phyloP scores from a whole-genome alignment of 2,797 vertebrate genomes.

The Fringilla coelebs region DNA sequence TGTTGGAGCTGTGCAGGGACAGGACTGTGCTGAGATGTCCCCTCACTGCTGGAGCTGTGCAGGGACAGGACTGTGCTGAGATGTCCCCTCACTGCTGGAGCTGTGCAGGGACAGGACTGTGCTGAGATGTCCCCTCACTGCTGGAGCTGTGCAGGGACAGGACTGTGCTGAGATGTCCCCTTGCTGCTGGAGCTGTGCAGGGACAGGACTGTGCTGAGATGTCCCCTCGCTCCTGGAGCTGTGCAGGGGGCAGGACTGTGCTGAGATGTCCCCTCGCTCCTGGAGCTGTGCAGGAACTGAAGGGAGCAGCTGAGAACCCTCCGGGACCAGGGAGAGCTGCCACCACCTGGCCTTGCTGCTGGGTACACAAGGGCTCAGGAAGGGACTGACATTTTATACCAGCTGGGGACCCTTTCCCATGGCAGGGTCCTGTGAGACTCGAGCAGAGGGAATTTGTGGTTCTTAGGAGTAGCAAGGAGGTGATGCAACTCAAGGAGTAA shows the following conservation, averaged over 20 bases:
- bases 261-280: slow-evolving; percentile 6
- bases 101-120: too few species aligned
- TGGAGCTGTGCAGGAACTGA: not conserved
- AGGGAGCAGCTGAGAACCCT: not conserved
- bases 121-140: too few species aligned
- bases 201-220: too few species aligned
- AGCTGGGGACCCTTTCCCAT: not conserved
- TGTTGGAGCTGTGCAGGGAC: too few species aligned
- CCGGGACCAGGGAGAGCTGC: not conserved
- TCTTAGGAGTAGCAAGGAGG: not conserved
- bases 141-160: too few species aligned
- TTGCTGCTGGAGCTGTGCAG: too few species aligned
- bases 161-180: not conserved
- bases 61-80: too few species aligned
- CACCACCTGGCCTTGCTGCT: not conserved
- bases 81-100: too few species aligned
- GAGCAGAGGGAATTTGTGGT: not conserved
- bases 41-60: too few species aligned
- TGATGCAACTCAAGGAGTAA: not conserved
- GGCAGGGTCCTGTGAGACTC: not conserved
- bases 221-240: too few species aligned
- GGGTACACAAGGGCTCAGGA: not conserved
- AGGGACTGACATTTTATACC: not conserved
- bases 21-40: too few species aligned
- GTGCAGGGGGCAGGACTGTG: too few species aligned